Evolutionary conservation across 2,888 invertebrate species (phyloP), one percentile per base, ranked within the genome.

Genomic region (Caenorhabditis wallacei): DNA sequence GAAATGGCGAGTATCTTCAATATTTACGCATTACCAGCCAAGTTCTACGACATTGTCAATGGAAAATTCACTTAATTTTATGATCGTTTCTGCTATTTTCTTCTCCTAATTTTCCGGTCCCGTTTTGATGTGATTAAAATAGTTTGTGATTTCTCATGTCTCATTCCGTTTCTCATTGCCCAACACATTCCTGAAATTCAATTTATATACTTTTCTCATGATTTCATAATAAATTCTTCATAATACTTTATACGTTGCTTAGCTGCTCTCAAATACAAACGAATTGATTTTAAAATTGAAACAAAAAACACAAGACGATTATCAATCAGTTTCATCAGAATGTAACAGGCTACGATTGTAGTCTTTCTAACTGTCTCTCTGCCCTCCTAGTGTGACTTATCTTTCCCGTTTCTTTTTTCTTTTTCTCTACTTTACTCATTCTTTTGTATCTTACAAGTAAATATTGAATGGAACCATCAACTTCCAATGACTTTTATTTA

Each of bases 1-100:
- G 83, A 85, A 54, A 85, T 85, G 69, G 79, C 83, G 8, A 72
- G 81, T 43, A 78, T 85, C 26, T 85, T 85, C 83, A 83, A 81
- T 22, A 81, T 80, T 16, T 85, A 85, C 53, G 78, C 80, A 2
- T 61, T 85, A 3, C 76, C 83, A 10, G 80, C 53, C 4, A 64
- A 80, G 4, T 83, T 85, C 26, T 82, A 82, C 18, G 74, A 82
- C 37, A 76, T 85, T 64, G 78, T 83, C 0, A 85, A 85, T 30
- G 82, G 82, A 48, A 78, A 59, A 26, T 82, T 80, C 56, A 40
- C 59, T 1, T 72, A 24, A 71, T 61, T 56, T 24, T 48, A 4
- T 48, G 18, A 18, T n/a, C 18, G 2, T n/a, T 64, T 43, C 20
- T 18, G 16, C 22, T 35, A 18, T 11, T 30, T 61, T 20, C 24